Conservation (phyloP, 2,888 invertebrate genomes). For the Sesia bembeciformis region DNA sequence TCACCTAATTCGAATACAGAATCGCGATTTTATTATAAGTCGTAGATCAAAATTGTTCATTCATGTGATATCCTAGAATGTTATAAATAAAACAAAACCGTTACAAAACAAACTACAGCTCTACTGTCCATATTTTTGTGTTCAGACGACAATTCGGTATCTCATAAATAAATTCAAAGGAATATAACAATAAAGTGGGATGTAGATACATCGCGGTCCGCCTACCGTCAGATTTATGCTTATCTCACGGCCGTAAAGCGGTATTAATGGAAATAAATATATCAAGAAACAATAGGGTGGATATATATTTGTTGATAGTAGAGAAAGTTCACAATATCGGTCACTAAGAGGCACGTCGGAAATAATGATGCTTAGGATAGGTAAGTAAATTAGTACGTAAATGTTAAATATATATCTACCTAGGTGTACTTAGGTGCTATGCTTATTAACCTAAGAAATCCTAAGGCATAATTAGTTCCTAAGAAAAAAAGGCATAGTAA, state of each 20-base stretch:
- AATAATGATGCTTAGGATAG: too few species aligned
- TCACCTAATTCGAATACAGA: background rate
- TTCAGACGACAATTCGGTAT: constrained; percentile 26
- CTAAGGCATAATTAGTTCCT: too few species aligned
- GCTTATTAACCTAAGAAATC: too few species aligned
- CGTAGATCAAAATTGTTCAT: background rate
- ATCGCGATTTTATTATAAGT: background rate
- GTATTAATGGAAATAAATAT: constrained; percentile 66
- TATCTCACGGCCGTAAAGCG: constrained; percentile 55
- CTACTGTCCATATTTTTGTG: constrained; percentile 23
- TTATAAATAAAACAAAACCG: background rate
- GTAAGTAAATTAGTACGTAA: too few species aligned
- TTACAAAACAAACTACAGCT: background rate
- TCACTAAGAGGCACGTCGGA: too few species aligned
- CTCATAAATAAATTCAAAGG: constrained; percentile 46
- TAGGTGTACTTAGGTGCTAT: too few species aligned
- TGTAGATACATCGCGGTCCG: constrained; percentile 43
- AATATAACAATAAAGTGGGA: constrained; percentile 51
- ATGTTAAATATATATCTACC: too few species aligned
- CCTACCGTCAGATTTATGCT: constrained; percentile 52
- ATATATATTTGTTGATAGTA: background rate
- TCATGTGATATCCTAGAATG: background rate
- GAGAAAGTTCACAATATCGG: too few species aligned
- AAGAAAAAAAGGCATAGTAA: too few species aligned
- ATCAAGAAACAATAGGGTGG: constrained; percentile 32